Base-by-base conservation (phyloP, 2,888 invertebrate genomes). In the Torymus auratus region DNA sequence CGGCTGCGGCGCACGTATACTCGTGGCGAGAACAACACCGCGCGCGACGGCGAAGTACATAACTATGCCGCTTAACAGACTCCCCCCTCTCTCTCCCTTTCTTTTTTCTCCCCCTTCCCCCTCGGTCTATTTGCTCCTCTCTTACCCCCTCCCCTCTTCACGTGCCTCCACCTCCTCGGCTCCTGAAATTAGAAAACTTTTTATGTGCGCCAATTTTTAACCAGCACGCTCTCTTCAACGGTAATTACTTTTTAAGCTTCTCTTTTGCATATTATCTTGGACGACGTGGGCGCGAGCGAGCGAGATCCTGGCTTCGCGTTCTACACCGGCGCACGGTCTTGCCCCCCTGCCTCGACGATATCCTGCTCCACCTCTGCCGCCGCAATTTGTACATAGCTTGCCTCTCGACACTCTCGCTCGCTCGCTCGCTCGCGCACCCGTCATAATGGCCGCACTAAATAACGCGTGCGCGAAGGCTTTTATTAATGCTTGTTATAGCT, bases 211-310 rank as follows among this genome's bases (percentile, higher is more conserved):
- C 90, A 89, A 90, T 90, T 90, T 90, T 90, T 90, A 89, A 90
- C 87, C 89, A 85, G 84, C 87, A 83, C 87, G 84, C 86, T 85
- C 89, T 71, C 55, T 72, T 88, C 88, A 87, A 84, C 86, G 86
- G 88, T 90, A 90, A 90, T 90, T 90, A 90, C 90, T 90, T 90
- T 90, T 90, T 89, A 90, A 90, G 90, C 90, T 88, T 89, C 88
- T 87, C 86, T 85, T 86, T 88, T 88, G 88, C 87, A 88, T 88
- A 89, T 89, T 88, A 89, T 89, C 88, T 86, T 85, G 85, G 83
- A 83, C 61, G 77, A 70, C 58, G 73, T 67, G 50, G 28, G 50
- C 28, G 71, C 64, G 62, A 50, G 56, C 28, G 15, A 4, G 23
- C 53, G 61, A 15, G 41, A 41, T 41, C 41, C 41, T 41, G 41